These are phyloP conservation scores for Lutraria rhynchaena DNA, from an alignment of 1,140 invertebrate species.

Conservation along the genomic window DNA sequence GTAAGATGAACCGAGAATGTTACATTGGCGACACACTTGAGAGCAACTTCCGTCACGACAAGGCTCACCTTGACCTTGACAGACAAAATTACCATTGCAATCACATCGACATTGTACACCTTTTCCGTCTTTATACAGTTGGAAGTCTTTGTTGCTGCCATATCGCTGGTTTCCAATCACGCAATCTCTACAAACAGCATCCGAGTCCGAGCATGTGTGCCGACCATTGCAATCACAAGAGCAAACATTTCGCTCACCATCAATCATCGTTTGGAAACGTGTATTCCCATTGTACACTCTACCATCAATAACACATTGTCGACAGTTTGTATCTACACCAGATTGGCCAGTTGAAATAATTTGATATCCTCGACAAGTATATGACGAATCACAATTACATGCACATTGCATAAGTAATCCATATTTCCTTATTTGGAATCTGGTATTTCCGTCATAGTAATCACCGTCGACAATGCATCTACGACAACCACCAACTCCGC, in stretches of 20 bases:
- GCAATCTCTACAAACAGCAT: constrained; percentile 26
- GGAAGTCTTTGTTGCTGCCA: constrained; percentile 33
- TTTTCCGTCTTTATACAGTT: constrained; percentile 5
- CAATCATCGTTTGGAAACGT: constrained; percentile 32
- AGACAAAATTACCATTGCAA: constrained; percentile 50
- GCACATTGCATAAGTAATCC: constrained; percentile 53
- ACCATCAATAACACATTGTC: constrained; percentile 33
- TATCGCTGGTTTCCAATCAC: constrained; percentile 21
- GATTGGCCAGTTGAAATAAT: constrained; percentile 26
- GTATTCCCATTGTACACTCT: constrained; percentile 55
- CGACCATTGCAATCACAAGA: constrained; percentile 47
- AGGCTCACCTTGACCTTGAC: constrained; percentile 13
- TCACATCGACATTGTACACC: constrained; percentile 39
- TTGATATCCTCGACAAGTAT: constrained; percentile 50
- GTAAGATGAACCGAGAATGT: constrained; percentile 29
- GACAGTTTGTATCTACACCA: constrained; percentile 2
- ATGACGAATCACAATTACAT: constrained; percentile 53
- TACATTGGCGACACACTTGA: constrained; percentile 9
- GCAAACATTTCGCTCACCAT: constrained; percentile 38
- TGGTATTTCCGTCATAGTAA: constrained; percentile 26
- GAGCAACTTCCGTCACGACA: not conserved
- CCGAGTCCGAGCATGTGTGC: constrained; percentile 17
- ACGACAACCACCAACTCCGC: constrained; percentile 36
- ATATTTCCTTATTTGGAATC: constrained; percentile 48
- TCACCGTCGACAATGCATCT: constrained; percentile 40